phyloP scores from a whole-genome alignment of 2,113 vertebrate species.

The Labrus mixtus region DNA sequence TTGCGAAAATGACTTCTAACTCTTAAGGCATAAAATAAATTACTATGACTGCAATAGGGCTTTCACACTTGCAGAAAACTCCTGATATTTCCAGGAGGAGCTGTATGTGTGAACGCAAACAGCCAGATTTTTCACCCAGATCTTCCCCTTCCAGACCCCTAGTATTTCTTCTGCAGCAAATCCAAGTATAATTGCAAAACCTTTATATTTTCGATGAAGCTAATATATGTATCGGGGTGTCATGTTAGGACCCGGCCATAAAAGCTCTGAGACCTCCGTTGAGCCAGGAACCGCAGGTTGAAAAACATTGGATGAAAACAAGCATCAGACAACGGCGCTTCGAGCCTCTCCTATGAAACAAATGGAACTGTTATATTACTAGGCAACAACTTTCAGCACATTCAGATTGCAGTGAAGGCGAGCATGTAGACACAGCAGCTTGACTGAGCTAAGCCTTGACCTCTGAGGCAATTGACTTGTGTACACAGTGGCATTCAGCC shows the following conservation, averaged over 20 bases:
- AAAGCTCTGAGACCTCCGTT: neutral
- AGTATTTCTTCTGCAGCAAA: no score
- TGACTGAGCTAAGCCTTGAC: slow-evolving; percentile 54
- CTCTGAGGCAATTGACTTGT: slow-evolving; percentile 56
- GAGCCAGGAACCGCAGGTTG: neutral
- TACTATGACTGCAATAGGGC: no score
- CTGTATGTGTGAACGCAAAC: no score
- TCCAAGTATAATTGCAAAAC: no score
- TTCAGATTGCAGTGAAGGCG: slow-evolving; percentile 42
- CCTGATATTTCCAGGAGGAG: no score
- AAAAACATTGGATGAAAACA: neutral
- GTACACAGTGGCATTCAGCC: slow-evolving; percentile 42
- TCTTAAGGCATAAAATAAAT: neutral
- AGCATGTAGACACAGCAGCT: slow-evolving; percentile 41
- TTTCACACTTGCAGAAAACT: no score
- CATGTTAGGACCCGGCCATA: neutral
- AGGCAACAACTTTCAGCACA: neutral
- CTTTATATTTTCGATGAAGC: no score
- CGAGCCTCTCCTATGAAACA: neutral
- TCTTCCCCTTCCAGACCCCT: no score
- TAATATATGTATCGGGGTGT: no score
- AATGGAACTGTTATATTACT: neutral
- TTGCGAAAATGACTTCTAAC: neutral
- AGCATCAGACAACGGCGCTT: neutral
- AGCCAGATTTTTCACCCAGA: no score